A percentile compares a stretch with the other conserved stretches of the same genome.
These are phyloP conservation scores for Drosophila ogumai DNA, from an alignment of 1,140 invertebrate genomes.

Conservation along the genomic window DNA sequence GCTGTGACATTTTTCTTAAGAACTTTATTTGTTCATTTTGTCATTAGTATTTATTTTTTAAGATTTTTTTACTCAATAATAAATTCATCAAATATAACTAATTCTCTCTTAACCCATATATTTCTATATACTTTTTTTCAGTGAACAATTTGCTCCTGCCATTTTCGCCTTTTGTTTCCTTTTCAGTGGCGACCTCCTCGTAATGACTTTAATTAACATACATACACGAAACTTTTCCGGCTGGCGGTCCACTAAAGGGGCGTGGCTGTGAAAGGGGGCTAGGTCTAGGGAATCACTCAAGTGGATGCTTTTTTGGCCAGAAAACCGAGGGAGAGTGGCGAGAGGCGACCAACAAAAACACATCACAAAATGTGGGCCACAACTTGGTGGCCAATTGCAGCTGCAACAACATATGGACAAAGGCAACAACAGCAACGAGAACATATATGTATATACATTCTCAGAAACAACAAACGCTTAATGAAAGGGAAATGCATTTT, in stretches of 20 bases:
- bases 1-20: background rate
- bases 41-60: no score
- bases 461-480: conserved; percentile 35
- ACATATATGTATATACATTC: conserved; percentile 7
- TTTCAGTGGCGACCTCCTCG: conserved; percentile 49
- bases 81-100: no score
- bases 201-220: conserved; percentile 81
- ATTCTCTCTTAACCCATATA: background rate
- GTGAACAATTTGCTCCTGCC: conserved; percentile 10
- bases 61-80: no score
- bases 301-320: conserved; percentile 50
- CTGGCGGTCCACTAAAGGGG: background rate
- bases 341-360: conserved; percentile 11
- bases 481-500: conserved; percentile 38
- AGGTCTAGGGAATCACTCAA: conserved; percentile 42
- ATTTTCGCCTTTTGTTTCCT: conserved; percentile 30
- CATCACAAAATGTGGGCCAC: conserved; percentile 52
- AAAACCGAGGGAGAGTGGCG: conserved; percentile 9
- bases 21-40: background rate
- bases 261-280: conserved; percentile 12
- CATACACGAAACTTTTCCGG: conserved; percentile 44
- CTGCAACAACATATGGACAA: conserved; percentile 32
- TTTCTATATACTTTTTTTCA: background rate
- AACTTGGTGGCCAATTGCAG: conserved; percentile 47
- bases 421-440: conserved; percentile 13